Evolutionary conservation across 2,113 vertebrate genomes (phyloP).

Genomic region (Apaloderma vittatum): DNA sequence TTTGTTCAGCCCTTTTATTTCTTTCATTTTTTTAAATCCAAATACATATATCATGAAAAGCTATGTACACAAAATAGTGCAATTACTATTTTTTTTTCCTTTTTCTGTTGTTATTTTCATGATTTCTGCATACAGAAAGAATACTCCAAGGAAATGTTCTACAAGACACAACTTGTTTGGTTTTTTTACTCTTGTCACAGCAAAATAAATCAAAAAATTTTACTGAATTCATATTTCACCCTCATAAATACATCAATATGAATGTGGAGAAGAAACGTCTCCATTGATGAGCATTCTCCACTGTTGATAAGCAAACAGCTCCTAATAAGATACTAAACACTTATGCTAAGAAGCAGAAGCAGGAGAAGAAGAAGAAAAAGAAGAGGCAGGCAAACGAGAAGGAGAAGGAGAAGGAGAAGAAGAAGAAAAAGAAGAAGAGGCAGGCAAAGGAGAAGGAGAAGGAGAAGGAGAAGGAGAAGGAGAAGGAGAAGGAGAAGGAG

Average conservation of each 20-base stretch:
- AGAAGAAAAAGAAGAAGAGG: neutral
- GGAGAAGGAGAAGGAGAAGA: neutral
- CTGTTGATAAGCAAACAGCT: neutral
- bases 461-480: neutral
- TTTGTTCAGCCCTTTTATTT: neutral
- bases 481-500: neutral
- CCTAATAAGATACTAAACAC: neutral
- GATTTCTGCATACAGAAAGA: neutral
- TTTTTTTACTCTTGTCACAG: neutral
- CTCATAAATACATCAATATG: neutral
- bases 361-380: neutral
- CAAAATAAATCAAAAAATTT: neutral
- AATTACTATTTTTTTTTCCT: neutral
- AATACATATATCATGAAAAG: neutral
- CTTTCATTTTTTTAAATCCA: neutral
- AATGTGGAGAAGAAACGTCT: neutral
- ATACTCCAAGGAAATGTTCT: neutral
- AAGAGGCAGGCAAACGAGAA: neutral
- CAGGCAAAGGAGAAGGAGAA: neutral
- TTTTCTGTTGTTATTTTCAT: neutral
- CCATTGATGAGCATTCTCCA: neutral
- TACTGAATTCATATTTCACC: neutral
- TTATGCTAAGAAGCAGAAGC: neutral
- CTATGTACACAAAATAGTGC: neutral
- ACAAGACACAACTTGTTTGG: neutral